phyloP scores from a whole-genome alignment of 2,888 invertebrate genomes.

The Polydrusus tereticollis region DNA sequence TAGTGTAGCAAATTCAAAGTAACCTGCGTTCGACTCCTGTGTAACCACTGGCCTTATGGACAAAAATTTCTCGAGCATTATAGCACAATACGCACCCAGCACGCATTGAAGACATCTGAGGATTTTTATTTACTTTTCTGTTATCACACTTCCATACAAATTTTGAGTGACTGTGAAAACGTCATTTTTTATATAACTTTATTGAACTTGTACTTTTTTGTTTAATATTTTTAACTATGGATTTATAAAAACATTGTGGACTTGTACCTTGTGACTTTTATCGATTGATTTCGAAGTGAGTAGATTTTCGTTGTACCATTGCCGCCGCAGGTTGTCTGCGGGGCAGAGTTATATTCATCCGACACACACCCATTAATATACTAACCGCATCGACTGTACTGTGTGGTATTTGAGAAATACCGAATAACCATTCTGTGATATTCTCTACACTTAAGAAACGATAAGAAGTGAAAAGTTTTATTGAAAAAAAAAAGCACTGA shows the following conservation, averaged over 20 bases:
- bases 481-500: conserved; percentile 45
- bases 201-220: conserved; percentile 55
- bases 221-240: conserved; percentile 39
- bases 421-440: conserved; percentile 74
- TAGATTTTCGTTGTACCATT: conserved; percentile 53
- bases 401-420: conserved; percentile 51
- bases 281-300: conserved; percentile 45
- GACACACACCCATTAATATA: conserved; percentile 57
- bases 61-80: conserved; percentile 46
- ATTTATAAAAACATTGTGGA: conserved; percentile 55
- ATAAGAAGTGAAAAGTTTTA: conserved; percentile 62
- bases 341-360: conserved; percentile 54
- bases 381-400: conserved; percentile 39
- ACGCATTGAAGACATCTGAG: conserved; percentile 93
- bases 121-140: conserved; percentile 72
- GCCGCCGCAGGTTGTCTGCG: conserved; percentile 32
- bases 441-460: conserved; percentile 68
- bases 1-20: conserved; percentile 70
- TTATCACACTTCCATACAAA: conserved; percentile 59
- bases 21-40: conserved; percentile 64
- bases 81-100: conserved; percentile 82
- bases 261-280: conserved; percentile 57
- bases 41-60: conserved; percentile 66
- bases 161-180: conserved; percentile 67
- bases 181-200: conserved; percentile 59